These are phyloP conservation scores for Elegia similella DNA, from an alignment of 2,888 invertebrate species.

Conservation along the genomic window DNA sequence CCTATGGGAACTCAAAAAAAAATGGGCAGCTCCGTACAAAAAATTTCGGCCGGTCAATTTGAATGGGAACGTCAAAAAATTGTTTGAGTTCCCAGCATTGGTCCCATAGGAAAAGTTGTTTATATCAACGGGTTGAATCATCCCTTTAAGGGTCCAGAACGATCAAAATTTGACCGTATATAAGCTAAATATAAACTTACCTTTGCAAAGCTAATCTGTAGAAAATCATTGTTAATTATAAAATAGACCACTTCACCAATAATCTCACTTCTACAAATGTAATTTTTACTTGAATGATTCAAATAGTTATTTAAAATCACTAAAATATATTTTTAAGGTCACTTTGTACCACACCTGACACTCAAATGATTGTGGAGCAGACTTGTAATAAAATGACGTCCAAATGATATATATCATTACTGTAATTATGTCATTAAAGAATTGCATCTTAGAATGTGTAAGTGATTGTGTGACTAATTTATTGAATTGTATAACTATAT, in stretches of 20 bases:
- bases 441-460: not conserved
- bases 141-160: too few species aligned
- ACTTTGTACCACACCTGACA: not conserved
- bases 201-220: conserved; percentile 25
- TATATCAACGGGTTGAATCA: too few species aligned
- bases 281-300: not conserved
- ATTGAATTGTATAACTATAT: not conserved
- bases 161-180: too few species aligned
- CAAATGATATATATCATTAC: not conserved
- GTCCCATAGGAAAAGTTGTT: too few species aligned
- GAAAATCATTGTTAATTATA: conserved; percentile 23
- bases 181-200: conserved; percentile 19
- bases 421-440: not conserved
- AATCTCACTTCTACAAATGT: not conserved
- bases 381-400: not conserved
- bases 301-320: too few species aligned
- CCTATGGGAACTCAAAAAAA: too few species aligned
- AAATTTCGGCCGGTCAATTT: too few species aligned
- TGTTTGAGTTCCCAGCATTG: too few species aligned
- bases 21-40: too few species aligned
- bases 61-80: too few species aligned
- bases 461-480: not conserved
- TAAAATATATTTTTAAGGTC: not conserved
- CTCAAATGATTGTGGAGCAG: not conserved
- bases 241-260: not conserved